Evolutionary conservation across 1,140 invertebrate genomes (phyloP), one percentile per base, ranked within the genome.

Genomic region (Macrotrachela quadricornifera): DNA sequence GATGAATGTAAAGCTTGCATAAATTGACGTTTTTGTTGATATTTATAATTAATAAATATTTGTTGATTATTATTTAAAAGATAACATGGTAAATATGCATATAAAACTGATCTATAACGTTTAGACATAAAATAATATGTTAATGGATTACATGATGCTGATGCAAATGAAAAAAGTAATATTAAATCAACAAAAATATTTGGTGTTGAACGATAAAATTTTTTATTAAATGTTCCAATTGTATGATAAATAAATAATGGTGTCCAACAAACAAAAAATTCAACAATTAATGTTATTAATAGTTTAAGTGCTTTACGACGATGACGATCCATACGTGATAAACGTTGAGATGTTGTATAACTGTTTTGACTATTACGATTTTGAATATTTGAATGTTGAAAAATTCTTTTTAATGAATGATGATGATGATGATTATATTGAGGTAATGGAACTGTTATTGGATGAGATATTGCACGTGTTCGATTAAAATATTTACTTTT

Each of bases 51-150:
- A 4, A 30, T 4, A 30, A 2, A 4, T 30, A 8, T 30, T 8
- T 30, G 21, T 30, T 30, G 21, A 4, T 30, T 30, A 30, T 30
- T 2, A 4, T 8, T 2, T 4, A 30, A 8, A 30, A 30, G 8
- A 30, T 8, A 30, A 30, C 21, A 30, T 30, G 21, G 8, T 4
- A 30, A 30, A 30, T 30, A 30, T 30, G 21, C 21, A 30, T 30
- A 30, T 30, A 30, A 30, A 30, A 30, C 21, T 30, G 21, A 30
- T 30, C 21, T 2, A 30, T 30, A 30, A 30, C 21, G 21, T 53
- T 75, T 74, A 64, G 87, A 87, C 83, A 90, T 85, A 73, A 90
- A 88, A 68, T 83, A 87, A 63, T 88, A 90, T 0, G 85, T 90
- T 60, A 90, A 85, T 0, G 85, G 85, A 65, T 91, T 90, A 64